A percentile compares a stretch with the other conserved stretches of the same genome.
phyloP scores from a whole-genome alignment of 2,888 invertebrate species.

The Drosophila formosana region DNA sequence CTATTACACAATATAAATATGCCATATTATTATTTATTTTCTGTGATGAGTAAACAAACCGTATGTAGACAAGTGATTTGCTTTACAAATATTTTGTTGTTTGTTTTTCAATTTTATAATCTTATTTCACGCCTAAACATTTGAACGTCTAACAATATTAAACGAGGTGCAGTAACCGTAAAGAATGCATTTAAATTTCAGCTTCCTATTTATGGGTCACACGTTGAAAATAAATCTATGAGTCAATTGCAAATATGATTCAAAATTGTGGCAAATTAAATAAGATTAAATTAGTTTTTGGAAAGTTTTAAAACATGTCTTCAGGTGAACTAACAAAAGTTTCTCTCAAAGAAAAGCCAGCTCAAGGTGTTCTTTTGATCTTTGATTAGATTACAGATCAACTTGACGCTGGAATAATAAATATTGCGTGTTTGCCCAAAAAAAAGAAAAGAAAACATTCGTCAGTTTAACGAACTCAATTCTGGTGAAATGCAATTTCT shows the following conservation, averaged over 20 bases:
- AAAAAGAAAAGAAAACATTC: conserved; percentile 15
- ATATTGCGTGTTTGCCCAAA: neutral
- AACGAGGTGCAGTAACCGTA: too few species aligned
- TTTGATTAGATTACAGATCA: conserved; percentile 1
- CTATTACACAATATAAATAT: neutral
- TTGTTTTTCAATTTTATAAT: neutral
- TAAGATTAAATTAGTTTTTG: neutral
- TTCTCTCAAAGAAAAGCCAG: neutral
- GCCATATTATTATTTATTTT: neutral
- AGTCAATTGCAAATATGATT: neutral
- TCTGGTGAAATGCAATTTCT: conserved; percentile 51
- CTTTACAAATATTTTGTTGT: neutral
- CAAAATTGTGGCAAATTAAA: neutral
- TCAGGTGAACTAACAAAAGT: neutral
- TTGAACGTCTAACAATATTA: neutral
- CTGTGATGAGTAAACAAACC: too few species aligned
- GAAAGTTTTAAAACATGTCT: too few species aligned
- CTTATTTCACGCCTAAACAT: neutral
- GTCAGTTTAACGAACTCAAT: conserved; percentile 61
- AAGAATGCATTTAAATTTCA: neutral
- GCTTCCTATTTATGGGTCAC: neutral
- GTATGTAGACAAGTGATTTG: neutral
- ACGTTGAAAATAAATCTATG: neutral
- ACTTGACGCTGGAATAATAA: neutral
- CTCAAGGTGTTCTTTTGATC: neutral